Conservation (phyloP, 2,888 invertebrate genomes). For the Anodontia alba region DNA sequence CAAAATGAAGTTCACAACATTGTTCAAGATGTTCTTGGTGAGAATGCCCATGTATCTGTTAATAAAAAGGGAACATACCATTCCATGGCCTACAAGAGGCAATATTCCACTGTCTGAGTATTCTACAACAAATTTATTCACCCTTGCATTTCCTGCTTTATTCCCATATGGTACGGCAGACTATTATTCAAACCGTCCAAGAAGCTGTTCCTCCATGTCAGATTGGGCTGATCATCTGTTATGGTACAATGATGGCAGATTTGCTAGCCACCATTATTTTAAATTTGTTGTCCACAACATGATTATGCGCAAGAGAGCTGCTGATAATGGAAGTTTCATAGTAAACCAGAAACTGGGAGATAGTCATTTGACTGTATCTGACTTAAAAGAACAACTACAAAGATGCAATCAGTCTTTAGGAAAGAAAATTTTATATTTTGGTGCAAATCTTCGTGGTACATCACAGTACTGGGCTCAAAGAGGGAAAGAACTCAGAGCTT, state of each 20-base stretch:
- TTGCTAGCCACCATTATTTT: slow-evolving; percentile 27
- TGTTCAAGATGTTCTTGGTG: slow-evolving; percentile 10
- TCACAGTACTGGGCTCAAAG: neutral
- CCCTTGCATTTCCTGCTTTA: slow-evolving; percentile 32
- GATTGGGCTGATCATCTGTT: slow-evolving; percentile 16
- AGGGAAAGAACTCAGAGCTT: neutral
- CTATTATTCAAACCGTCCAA: slow-evolving; percentile 33
- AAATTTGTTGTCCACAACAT: slow-evolving; percentile 51
- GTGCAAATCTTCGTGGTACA: neutral
- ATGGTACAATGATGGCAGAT: neutral
- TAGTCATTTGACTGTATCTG: neutral
- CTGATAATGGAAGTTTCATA: slow-evolving; percentile 57
- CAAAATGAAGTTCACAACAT: slow-evolving; percentile 13
- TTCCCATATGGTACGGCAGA: slow-evolving; percentile 32
- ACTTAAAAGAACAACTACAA: slow-evolving; percentile 35
- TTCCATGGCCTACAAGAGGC: slow-evolving; percentile 40
- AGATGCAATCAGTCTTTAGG: slow-evolving; percentile 32
- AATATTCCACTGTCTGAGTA: slow-evolving; percentile 42
- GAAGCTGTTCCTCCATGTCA: slow-evolving; percentile 17
- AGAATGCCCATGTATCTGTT: neutral
- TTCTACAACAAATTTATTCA: slow-evolving; percentile 38
- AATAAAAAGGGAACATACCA: slow-evolving; percentile 26
- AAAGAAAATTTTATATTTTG: slow-evolving; percentile 24
- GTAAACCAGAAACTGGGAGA: slow-evolving; percentile 65
- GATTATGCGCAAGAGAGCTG: slow-evolving; percentile 56